These are phyloP conservation scores for Linyphia triangularis DNA, from an alignment of 2,888 invertebrate species.

Conservation along the genomic window DNA sequence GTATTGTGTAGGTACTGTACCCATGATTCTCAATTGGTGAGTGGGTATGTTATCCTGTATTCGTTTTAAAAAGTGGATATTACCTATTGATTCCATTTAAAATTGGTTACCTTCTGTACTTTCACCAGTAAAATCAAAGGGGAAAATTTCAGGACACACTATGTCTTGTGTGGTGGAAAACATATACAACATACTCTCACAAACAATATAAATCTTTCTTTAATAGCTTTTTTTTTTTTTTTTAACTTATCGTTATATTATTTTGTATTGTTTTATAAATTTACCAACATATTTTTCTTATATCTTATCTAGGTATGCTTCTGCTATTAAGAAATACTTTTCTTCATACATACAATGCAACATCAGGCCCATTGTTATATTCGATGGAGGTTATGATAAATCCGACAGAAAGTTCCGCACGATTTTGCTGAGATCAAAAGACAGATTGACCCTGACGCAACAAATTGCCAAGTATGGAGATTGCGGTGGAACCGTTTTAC, in stretches of 20 bases:
- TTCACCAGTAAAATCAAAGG: too few relatives aligned
- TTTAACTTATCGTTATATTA: not conserved
- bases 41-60: too few relatives aligned
- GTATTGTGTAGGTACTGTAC: too few relatives aligned
- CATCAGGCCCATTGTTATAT: constrained; percentile 86
- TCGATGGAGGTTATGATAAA: constrained; percentile 84
- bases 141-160: too few relatives aligned
- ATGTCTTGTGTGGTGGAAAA: too few relatives aligned
- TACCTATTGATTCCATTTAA: too few relatives aligned
- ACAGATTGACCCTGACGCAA: constrained; percentile 76
- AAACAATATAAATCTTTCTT: too few relatives aligned
- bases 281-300: not conserved
- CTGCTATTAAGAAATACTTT: constrained; percentile 64
- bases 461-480: constrained; percentile 80
- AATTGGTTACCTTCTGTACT: too few relatives aligned
- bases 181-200: too few relatives aligned
- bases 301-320: constrained; percentile 56
- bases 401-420: constrained; percentile 87
- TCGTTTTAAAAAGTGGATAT: too few relatives aligned
- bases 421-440: constrained; percentile 78
- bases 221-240: too few relatives aligned
- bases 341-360: constrained; percentile 79
- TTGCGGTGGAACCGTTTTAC: constrained; percentile 83
- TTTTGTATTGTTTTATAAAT: not conserved
- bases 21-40: too few relatives aligned